phyloP scores from a whole-genome alignment of 2,113 vertebrate species.

The Limnothrissa miodon region DNA sequence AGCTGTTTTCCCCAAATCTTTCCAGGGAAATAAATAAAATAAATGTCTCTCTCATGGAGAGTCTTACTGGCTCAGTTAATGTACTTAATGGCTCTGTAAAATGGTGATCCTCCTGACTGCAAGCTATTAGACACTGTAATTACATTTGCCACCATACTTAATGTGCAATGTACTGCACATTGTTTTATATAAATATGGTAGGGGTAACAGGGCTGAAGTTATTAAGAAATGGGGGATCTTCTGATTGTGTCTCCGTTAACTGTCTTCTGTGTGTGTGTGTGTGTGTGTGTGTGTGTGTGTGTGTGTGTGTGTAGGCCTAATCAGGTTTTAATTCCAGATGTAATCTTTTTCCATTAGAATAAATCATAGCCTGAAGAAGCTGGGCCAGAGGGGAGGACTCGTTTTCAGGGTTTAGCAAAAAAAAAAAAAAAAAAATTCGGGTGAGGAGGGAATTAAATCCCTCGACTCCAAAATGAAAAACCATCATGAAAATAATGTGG shows the following conservation, averaged over 20 bases:
- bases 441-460: constrained; percentile 42
- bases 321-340: constrained; percentile 60
- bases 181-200: background rate
- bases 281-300: too few relatives aligned
- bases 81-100: constrained; percentile 13
- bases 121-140: constrained; percentile 44
- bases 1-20: constrained; percentile 32
- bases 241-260: constrained; percentile 48
- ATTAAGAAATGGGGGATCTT: constrained; percentile 46
- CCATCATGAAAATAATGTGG: constrained; percentile 48
- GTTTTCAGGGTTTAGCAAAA: constrained; percentile 41
- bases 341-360: constrained; percentile 61
- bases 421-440: constrained; percentile 38
- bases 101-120: background rate
- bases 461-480: constrained; percentile 50
- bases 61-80: constrained; percentile 8
- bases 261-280: constrained; percentile 24
- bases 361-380: constrained; percentile 52
- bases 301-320: constrained; percentile 41
- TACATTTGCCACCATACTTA: constrained; percentile 33
- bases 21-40: constrained; percentile 14
- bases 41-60: constrained; percentile 11
- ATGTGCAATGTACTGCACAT: constrained; percentile 29
- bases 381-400: constrained; percentile 38
- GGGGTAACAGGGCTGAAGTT: constrained; percentile 20